Evolutionary conservation across 2,888 invertebrate species (phyloP).

Genomic region (Agrochola litura): DNA sequence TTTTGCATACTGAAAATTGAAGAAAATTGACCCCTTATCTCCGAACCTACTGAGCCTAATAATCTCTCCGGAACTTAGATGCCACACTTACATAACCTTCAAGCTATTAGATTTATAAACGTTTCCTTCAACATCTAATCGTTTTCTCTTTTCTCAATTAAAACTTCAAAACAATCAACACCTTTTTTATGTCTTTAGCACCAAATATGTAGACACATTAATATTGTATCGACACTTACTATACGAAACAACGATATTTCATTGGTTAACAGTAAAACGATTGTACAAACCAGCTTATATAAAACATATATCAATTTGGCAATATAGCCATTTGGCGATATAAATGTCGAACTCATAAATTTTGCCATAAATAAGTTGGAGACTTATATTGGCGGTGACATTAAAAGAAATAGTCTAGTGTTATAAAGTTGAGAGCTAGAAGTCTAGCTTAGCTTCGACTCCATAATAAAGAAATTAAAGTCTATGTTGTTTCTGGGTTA

Average conservation of each 20-base stretch:
- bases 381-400: constrained; percentile 61
- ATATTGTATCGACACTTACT: constrained; percentile 39
- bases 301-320: constrained; percentile 68
- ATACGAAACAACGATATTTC: constrained; percentile 53
- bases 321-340: constrained; percentile 65
- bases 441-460: constrained; percentile 23
- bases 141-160: constrained; percentile 38
- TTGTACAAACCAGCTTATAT: constrained; percentile 59
- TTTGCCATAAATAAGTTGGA: constrained; percentile 66
- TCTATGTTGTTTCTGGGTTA: too few species aligned
- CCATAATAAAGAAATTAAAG: neutral
- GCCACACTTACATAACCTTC: constrained; percentile 5
- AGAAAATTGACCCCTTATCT: too few species aligned
- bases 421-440: constrained; percentile 32
- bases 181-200: constrained; percentile 24
- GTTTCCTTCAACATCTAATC: neutral
- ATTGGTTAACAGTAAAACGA: constrained; percentile 61
- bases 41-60: too few species aligned
- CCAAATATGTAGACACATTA: constrained; percentile 46
- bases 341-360: constrained; percentile 73
- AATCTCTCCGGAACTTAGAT: neutral
- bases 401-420: constrained; percentile 54
- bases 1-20: too few species aligned
- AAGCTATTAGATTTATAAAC: neutral
- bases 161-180: constrained; percentile 37